These are phyloP conservation scores for Spicauda simplicius DNA, from an alignment of 2,888 invertebrate species.

Conservation along the genomic window DNA sequence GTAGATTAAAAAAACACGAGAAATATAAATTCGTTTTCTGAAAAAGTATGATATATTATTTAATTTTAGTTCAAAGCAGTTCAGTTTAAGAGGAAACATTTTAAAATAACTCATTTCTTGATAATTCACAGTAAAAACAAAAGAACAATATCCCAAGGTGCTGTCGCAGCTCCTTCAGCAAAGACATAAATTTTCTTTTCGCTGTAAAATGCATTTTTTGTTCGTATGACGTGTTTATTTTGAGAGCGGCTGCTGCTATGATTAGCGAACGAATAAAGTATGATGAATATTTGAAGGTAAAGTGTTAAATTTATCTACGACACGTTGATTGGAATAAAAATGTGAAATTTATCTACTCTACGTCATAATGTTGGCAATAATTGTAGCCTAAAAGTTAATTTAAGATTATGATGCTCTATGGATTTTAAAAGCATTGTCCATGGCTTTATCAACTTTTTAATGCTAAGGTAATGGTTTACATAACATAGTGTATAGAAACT, in stretches of 20 bases:
- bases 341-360: conserved; percentile 9
- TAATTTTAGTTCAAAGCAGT: no score
- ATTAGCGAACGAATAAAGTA: conserved; percentile 23
- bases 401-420: conserved; percentile 1
- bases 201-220: conserved; percentile 20
- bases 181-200: conserved; percentile 8
- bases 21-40: no score
- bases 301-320: conserved; percentile 27
- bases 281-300: conserved; percentile 26
- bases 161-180: conserved; percentile 12
- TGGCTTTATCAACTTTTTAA: neutral
- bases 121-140: neutral
- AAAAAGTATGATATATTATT: no score
- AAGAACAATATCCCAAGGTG: neutral
- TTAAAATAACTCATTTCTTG: neutral
- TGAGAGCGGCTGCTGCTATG: conserved; percentile 32
- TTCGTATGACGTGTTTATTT: conserved; percentile 35
- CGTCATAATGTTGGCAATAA: conserved; percentile 11
- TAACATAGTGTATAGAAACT: neutral
- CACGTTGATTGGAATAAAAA: conserved; percentile 20
- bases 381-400: neutral
- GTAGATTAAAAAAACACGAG: no score
- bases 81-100: no score
- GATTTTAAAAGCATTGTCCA: neutral
- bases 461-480: neutral